These are phyloP conservation scores for Girardia tigrina DNA, from an alignment of 2,888 invertebrate genomes.

Conservation along the genomic window DNA sequence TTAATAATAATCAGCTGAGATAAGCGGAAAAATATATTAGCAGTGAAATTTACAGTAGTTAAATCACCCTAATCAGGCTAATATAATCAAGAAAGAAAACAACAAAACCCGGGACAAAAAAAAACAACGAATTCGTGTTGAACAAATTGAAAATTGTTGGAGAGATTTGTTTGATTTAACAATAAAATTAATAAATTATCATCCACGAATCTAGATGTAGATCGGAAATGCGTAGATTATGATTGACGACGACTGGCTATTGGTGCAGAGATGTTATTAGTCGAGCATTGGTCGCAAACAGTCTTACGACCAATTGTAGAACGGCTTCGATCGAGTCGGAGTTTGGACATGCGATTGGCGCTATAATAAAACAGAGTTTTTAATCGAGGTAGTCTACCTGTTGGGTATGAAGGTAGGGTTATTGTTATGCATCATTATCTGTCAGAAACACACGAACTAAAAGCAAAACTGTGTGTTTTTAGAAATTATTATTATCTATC, in stretches of 20 bases:
- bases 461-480: background rate
- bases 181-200: slow-evolving; percentile 23
- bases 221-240: slow-evolving; percentile 23
- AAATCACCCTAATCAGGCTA: slow-evolving; percentile 23
- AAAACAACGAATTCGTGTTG: slow-evolving; percentile 23
- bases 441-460: background rate
- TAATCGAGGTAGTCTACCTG: background rate
- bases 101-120: slow-evolving; percentile 21
- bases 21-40: slow-evolving; percentile 20
- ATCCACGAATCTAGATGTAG: slow-evolving; percentile 23
- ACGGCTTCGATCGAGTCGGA: slow-evolving; percentile 16
- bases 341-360: slow-evolving; percentile 23
- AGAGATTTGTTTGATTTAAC: slow-evolving; percentile 18
- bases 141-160: slow-evolving; percentile 19
- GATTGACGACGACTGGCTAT: slow-evolving; percentile 23
- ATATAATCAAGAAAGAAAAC: slow-evolving; percentile 18
- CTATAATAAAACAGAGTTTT: background rate
- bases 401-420: background rate
- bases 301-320: slow-evolving; percentile 15
- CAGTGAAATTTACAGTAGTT: slow-evolving; percentile 6
- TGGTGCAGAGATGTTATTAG: slow-evolving; percentile 23
- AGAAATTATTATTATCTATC: background rate
- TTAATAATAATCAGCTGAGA: slow-evolving; percentile 23
- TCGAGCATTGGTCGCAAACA: slow-evolving; percentile 23
- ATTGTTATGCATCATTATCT: no score